Base-by-base conservation (phyloP, 2,797 vertebrate genomes). In the Allobates femoralis region DNA sequence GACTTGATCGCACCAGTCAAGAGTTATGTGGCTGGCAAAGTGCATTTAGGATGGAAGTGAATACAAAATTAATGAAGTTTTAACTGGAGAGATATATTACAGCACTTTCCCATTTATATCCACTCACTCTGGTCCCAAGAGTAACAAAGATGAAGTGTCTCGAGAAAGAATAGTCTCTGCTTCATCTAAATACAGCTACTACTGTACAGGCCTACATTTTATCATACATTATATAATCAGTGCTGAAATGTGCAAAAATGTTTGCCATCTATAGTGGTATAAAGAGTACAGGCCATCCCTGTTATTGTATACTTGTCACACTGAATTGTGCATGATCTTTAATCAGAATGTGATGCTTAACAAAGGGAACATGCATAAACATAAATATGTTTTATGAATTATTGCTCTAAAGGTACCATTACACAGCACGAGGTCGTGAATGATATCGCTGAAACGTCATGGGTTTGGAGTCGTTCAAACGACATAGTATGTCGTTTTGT, bases 51-150 rank as follows among this genome's bases (percentile, higher is more conserved):
- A 81, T 88, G 87, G 83, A 88, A 88, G 87, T 85, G 83, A 88
- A 88, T 88, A 81, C 83, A 88, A 88, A 88, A 88, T 88, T 85
- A 85, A 88, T 88, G 87, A 88, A 88, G 87, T 88, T 88, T 88
- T 85, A 88, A 85, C 87, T 88, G 78, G 71, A 88, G 78, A 85
- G 83, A 85, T 88, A 81, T 88, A 88, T 88, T 88, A 88, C 82
- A 87, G 86, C 86, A 87, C 83, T 85, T 88, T 88, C 87, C 87
- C 87, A 81, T 88, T 88, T 88, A 85, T 88, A 88, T 85, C 83
- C 87, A 88, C 87, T 88, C 87, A 88, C 78, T 81, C 21, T 34
- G 60, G 4, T 88, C 87, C 87, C 83, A 81, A 41, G 83, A 71
- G 87, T 76, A 74, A 67, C 60, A 67, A 81, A 88, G 87, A 88